Base-by-base conservation (phyloP, 2,797 vertebrate genomes). In the Esox masquinongy region DNA sequence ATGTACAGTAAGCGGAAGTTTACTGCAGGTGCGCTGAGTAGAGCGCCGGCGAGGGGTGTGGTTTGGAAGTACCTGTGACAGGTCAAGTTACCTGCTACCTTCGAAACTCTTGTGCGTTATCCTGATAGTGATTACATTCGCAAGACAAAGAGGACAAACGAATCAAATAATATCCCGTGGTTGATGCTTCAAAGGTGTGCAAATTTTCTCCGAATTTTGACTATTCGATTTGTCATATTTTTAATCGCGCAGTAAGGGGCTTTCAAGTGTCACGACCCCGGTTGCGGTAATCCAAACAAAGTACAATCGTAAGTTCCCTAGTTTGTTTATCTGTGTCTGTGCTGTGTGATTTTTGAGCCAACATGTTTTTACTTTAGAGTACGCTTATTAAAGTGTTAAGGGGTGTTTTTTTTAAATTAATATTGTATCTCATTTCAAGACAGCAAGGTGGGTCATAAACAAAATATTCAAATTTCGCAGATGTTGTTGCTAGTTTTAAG, bases 21-120 rank as follows among this genome's bases (percentile, higher is more conserved):
- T 26, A 24, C 4, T n/a, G 50, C 53, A 73, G 56, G 53, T 36
- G 43, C 43, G 7, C 12, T 11, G 53, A 36, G 31, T 61, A n/a
- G 24, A 22, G 24, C 3, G 1, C 29, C 16, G 47, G 61, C 26
- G 12, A 39, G 71, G 34, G 71, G 71, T 63, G 71, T 73, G 71
- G 71, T 73, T 73, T 73, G 6, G 34, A 61, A 39, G 17, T 61
- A 47, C 71, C 31, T 63, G 71, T 24, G 31, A 63, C 71, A 61
- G 71, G 53, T 73, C 56, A 26, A 36, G 71, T 73, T 73, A 73
- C 71, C 71, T 59, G 34, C 24, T 17, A 16, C 2, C 12, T 29
- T 15, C 68, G 22, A 5, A 68, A 47, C 68, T 15, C 68, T 19
- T 39, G 39, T 4, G 67, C 19, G 68, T 15, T 47, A 19, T 49